These are phyloP conservation scores for Disparrhopalites patrizii DNA, from an alignment of 2,888 invertebrate species.

Conservation along the genomic window DNA sequence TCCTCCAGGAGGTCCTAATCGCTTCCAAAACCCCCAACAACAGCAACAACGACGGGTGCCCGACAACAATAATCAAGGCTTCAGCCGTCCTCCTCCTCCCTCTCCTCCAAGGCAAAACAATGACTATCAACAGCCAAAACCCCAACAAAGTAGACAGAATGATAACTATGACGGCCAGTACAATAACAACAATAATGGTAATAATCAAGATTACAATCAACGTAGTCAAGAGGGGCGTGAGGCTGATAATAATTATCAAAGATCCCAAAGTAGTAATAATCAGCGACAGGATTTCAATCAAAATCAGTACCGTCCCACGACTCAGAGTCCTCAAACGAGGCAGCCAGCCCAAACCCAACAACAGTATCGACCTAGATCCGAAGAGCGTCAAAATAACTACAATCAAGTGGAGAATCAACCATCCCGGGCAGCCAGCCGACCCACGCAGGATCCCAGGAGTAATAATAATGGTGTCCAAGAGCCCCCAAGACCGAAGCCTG, in stretches of 20 bases:
- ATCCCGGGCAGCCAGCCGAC: background rate
- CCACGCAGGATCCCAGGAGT: background rate
- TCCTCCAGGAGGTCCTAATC: slow-evolving; percentile 16
- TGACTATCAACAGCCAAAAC: background rate
- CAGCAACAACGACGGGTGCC: slow-evolving; percentile 10
- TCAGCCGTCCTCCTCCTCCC: slow-evolving; percentile 6
- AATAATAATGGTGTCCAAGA: slow-evolving; percentile 17
- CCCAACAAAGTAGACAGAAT: background rate
- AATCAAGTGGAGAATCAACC: slow-evolving; percentile 19
- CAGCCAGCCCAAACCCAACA: slow-evolving; percentile 16
- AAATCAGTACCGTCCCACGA: background rate
- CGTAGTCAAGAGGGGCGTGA: background rate
- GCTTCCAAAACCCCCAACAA: slow-evolving; percentile 7
- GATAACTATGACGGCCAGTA: slow-evolving; percentile 6
- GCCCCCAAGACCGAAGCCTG: slow-evolving; percentile 19
- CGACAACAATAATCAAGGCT: background rate
- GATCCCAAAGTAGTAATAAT: background rate
- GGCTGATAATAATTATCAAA: background rate
- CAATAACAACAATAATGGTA: slow-evolving; percentile 19
- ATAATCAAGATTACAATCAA: slow-evolving; percentile 9
- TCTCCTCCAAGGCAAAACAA: slow-evolving; percentile 1
- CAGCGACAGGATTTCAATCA: too few relatives aligned
- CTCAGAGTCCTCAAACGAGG: slow-evolving; percentile 1
- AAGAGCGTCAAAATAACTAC: slow-evolving; percentile 12
- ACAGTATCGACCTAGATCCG: slow-evolving; percentile 1